Conservation (phyloP, 2,113 vertebrate genomes). For the Furnarius figulus region DNA sequence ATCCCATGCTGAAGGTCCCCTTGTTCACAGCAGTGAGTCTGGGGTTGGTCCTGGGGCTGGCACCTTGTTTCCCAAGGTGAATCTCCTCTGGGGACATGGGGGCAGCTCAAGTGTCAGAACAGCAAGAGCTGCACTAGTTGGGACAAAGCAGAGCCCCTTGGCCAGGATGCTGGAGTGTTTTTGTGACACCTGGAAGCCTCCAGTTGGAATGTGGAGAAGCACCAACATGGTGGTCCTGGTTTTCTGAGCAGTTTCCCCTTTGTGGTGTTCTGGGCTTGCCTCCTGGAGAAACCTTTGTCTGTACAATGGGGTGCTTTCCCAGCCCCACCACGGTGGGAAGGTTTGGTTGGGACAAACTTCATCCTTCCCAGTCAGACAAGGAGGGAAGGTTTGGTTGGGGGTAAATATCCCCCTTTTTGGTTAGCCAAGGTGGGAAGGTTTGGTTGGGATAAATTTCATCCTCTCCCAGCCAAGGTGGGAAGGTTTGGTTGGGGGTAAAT, state of each 20-base stretch:
- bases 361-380: no score
- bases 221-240: not conserved
- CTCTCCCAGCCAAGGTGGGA: not conserved
- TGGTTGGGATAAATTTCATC: not conserved
- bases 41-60: no score
- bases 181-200: not conserved
- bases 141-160: not conserved
- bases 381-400: not conserved
- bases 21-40: not conserved
- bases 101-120: not conserved
- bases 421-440: not conserved
- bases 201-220: rapidly evolving
- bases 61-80: no score
- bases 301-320: not conserved
- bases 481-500: no score
- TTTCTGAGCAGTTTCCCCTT: not conserved
- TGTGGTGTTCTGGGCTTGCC: no score
- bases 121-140: not conserved
- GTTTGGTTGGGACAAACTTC: not conserved
- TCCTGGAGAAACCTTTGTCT: not conserved
- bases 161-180: not conserved
- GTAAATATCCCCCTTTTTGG: rapidly evolving
- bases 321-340: not conserved
- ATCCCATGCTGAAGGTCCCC: not conserved
- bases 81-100: no score